Evolutionary conservation across 2,797 vertebrate genomes (phyloP).

Genomic region (Lepus oiostolus): DNA sequence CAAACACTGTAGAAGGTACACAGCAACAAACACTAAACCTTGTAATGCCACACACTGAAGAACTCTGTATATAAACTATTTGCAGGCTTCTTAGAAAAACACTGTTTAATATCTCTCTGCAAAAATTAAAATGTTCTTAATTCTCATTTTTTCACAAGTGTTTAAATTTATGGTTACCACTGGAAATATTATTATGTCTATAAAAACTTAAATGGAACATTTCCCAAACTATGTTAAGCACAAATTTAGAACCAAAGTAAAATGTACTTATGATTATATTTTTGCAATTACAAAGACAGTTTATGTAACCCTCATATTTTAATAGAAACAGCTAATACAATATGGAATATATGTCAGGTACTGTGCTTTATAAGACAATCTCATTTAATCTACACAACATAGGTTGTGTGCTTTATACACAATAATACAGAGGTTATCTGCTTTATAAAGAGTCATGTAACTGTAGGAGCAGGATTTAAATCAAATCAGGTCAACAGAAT

Average conservation of each 20-base stretch:
- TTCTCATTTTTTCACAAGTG: conserved; percentile 53
- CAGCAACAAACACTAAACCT: conserved; percentile 36
- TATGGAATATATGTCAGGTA: neutral
- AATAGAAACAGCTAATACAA: neutral
- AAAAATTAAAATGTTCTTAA: conserved; percentile 67
- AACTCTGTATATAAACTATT: conserved; percentile 38
- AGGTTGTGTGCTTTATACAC: neutral
- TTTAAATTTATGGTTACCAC: conserved; percentile 69
- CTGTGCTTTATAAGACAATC: neutral
- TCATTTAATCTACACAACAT: neutral
- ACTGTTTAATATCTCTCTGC: conserved; percentile 64
- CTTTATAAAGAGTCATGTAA: neutral
- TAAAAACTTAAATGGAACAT: conserved; percentile 66
- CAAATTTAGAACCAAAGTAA: conserved; percentile 44
- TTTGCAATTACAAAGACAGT: conserved; percentile 53
- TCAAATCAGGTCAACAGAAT: neutral
- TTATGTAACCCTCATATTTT: conserved; percentile 36
- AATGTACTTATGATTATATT: conserved; percentile 16
- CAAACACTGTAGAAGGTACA: neutral
- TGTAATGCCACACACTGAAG: neutral
- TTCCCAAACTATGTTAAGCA: conserved; percentile 60
- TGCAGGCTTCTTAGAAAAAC: conserved; percentile 62
- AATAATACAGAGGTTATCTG: neutral
- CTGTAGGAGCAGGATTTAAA: neutral
- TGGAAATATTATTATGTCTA: conserved; percentile 59